A percentile compares a stretch with the other conserved stretches of the same genome.
These are phyloP conservation scores for Sarcophaga carnaria DNA, from an alignment of 2,888 invertebrate genomes.

Conservation along the genomic window DNA sequence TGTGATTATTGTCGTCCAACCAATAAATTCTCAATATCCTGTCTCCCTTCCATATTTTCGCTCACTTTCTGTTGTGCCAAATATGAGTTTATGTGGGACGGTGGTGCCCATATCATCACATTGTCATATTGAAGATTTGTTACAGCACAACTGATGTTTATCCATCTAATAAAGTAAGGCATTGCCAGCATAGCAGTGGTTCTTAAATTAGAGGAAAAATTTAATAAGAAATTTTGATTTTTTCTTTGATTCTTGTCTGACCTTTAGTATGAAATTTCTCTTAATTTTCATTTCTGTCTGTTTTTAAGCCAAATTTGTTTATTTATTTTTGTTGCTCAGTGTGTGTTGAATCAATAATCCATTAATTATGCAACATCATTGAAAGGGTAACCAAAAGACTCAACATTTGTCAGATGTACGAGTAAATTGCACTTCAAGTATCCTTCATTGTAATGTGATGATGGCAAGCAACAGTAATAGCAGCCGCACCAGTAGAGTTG, in stretches of 20 bases:
- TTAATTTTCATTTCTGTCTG: no score
- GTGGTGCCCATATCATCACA: background rate
- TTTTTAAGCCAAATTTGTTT: no score
- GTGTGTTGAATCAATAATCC: background rate
- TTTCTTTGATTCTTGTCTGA: background rate
- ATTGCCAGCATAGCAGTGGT: background rate
- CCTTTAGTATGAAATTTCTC: no score
- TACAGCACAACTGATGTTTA: slow-evolving; percentile 17
- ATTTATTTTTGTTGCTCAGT: background rate
- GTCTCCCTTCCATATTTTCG: background rate
- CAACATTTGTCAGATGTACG: slow-evolving; percentile 38
- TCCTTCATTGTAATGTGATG: slow-evolving; percentile 49
- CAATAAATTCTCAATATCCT: slow-evolving; percentile 50
- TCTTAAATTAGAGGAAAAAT: slow-evolving; percentile 9
- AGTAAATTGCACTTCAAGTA: slow-evolving; percentile 49
- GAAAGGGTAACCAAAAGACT: slow-evolving; percentile 15
- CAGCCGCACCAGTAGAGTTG: no score
- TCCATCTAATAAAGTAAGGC: background rate
- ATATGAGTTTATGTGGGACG: background rate
- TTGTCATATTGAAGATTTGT: slow-evolving; percentile 37
- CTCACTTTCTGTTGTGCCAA: slow-evolving; percentile 10
- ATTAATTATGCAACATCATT: background rate
- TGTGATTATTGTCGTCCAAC: slow-evolving; percentile 25
- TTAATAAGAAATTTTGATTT: background rate
- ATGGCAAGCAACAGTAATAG: slow-evolving; percentile 9